Evolutionary conservation across 2,797 vertebrate species (phyloP), one percentile per base, ranked within the genome.

Genomic region (Brotula barbata): DNA sequence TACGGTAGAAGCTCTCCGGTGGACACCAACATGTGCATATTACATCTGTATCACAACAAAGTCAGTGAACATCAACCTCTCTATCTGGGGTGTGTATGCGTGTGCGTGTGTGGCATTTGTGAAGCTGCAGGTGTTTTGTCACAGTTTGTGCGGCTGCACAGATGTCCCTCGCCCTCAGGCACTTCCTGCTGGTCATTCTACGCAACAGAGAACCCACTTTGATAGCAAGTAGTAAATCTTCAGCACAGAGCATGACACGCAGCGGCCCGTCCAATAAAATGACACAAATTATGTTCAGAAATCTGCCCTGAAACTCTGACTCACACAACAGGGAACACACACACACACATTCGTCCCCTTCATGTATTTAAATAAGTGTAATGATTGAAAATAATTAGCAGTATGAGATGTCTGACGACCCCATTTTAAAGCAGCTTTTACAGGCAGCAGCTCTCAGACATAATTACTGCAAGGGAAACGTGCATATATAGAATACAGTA

Each of bases 381-480:
- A 75, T 80, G 68, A 84, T 54, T 85, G 48, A 69, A 61, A 75
- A 63, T 76, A 71, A 82, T 84, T 75, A 77, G 36, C 7, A 44
- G 39, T 8, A 21, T 68, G 47, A 65, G 43, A 48, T 69, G 68
- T 57, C 60, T 64, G 62, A 78, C 76, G 78, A 71, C 44, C 76
- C 59, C 41, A 36, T 68, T 33, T 79, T 64, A 63, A 77, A 80
- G 73, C 67, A 58, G 61, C 56, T 39, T 81, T 73, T 75, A 54
- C 62, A 44, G 43, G 53, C 63, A 64, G 51, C 33, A 73, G 67
- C 64, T 78, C 62, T 75, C 45, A 72, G 68, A 60, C 52, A 46
- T 78, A 78, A 86, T 86, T 81, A 77, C 67, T 41, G 46, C 64
- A 70, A 73, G 71, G 25, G 25, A 28, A 28, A 28, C 25, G 8